A percentile compares a stretch with the other conserved stretches of the same genome.
phyloP scores from a whole-genome alignment of 2,888 invertebrate genomes.

The Chirona hameri region DNA sequence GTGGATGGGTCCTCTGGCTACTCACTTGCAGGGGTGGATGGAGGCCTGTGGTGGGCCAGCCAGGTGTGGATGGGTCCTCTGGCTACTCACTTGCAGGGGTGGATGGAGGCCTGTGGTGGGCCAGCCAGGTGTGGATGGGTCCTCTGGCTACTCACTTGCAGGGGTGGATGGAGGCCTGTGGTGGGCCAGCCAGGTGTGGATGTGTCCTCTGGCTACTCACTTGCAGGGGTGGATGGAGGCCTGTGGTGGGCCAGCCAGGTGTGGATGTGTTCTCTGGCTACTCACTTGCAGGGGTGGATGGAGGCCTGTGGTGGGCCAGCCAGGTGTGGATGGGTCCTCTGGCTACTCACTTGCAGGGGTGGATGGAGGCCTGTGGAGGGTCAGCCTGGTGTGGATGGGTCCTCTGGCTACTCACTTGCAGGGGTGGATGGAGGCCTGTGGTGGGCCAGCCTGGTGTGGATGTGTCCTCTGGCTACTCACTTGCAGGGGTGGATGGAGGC shows the following conservation, averaged over 20 bases:
- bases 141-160: no score
- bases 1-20: slow-evolving; percentile 95
- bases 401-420: no score
- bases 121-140: slow-evolving; percentile 94
- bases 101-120: slow-evolving; percentile 94
- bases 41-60: slow-evolving; percentile 94
- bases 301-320: slow-evolving; percentile 94
- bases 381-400: slow-evolving; percentile 94
- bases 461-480: no score
- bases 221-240: slow-evolving; percentile 99
- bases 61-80: slow-evolving; percentile 93
- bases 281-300: slow-evolving; percentile 98
- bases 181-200: slow-evolving; percentile 89
- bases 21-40: slow-evolving; percentile 98
- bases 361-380: slow-evolving; percentile 94
- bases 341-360: no score
- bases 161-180: slow-evolving; percentile 97
- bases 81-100: no score
- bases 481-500: slow-evolving; percentile 99
- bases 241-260: slow-evolving; percentile 89
- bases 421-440: slow-evolving; percentile 97
- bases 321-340: slow-evolving; percentile 93
- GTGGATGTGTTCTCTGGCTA: no score
- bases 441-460: slow-evolving; percentile 89
- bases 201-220: no score